phyloP scores from a whole-genome alignment of 2,113 vertebrate species.

The Numenius arquata region DNA sequence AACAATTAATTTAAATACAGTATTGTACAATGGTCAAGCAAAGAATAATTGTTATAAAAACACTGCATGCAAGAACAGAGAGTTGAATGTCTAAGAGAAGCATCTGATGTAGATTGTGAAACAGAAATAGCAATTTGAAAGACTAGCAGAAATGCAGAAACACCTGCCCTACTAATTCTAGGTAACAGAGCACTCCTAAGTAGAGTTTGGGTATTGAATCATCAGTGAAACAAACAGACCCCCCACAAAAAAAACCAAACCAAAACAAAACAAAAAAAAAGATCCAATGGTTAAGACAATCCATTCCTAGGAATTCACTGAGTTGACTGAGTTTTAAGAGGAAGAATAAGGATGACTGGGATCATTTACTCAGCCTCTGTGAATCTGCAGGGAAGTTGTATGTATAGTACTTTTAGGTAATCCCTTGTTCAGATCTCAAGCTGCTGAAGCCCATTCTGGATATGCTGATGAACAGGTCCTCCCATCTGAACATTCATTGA shows the following conservation, averaged over 20 bases:
- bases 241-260: neutral
- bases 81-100: neutral
- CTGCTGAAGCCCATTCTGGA: neutral
- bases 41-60: neutral
- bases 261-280: too few species aligned
- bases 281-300: neutral
- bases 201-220: neutral
- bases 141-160: neutral
- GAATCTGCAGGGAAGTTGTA: neutral
- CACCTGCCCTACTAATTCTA: neutral
- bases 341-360: neutral
- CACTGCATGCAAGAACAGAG: neutral
- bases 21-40: neutral
- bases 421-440: neutral
- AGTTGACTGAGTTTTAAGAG: neutral
- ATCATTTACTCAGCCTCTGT: neutral
- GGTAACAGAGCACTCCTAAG: neutral
- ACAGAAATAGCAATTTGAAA: neutral
- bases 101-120: neutral
- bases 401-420: neutral
- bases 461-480: neutral
- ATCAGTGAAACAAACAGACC: neutral
- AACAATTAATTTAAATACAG: neutral
- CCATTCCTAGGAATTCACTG: neutral
- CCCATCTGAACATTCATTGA: fast-evolving